Evolutionary conservation across 2,113 vertebrate genomes (phyloP).

Genomic region (Hipposideros armiger): DNA sequence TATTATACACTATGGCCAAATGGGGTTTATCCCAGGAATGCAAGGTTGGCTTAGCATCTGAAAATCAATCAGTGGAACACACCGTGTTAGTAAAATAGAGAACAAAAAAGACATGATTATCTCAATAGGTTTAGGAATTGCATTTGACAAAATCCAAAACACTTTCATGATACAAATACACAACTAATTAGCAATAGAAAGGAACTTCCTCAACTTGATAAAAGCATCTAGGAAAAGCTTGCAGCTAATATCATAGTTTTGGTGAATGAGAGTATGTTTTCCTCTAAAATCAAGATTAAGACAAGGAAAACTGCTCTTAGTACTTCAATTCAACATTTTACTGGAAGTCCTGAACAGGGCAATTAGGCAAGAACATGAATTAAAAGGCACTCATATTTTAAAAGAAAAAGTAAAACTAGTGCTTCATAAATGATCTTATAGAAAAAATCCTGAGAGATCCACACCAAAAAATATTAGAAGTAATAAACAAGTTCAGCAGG

Average conservation of each 20-base stretch:
- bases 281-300: neutral
- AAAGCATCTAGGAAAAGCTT: neutral
- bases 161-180: neutral
- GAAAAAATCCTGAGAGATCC: neutral
- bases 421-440: neutral
- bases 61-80: neutral
- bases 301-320: neutral
- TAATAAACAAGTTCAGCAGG: neutral
- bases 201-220: neutral
- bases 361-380: slow-evolving; percentile 1
- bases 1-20: neutral
- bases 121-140: neutral
- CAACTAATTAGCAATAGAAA: neutral
- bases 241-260: neutral
- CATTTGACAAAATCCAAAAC: neutral
- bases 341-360: neutral
- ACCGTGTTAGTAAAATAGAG: neutral
- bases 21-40: neutral
- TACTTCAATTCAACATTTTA: neutral
- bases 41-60: neutral
- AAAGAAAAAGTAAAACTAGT: neutral
- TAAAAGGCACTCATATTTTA: neutral
- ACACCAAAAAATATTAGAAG: neutral
- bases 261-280: neutral
- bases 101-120: neutral